Percentiles rank a stretch among this genome's conserved stretches.
These are phyloP conservation scores for Fukomys damarensis DNA, from an alignment of 2,113 vertebrate species.

Conservation along the genomic window DNA sequence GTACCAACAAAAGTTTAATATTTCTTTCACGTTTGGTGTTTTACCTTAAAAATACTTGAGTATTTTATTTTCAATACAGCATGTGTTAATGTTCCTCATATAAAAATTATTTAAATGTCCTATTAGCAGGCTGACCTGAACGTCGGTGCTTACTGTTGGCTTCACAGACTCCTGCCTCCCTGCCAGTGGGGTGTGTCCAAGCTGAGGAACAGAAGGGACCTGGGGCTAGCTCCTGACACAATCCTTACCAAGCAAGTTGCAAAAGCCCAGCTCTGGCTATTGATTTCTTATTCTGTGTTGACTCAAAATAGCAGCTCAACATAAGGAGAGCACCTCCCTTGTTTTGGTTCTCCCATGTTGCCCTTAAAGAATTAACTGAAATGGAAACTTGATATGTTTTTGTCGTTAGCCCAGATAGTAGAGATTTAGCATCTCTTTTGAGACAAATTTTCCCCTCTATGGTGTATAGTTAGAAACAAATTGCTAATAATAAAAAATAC, in stretches of 20 bases:
- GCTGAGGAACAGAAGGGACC: not conserved
- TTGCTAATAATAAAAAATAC: not conserved
- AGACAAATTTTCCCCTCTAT: not conserved
- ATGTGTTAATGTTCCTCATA: not conserved
- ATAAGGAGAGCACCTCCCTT: not conserved
- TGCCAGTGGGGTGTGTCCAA: not conserved
- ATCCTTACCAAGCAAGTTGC: not conserved
- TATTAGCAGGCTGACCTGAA: not conserved
- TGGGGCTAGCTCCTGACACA: not conserved
- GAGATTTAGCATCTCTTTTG: not conserved
- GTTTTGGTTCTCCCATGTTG: not conserved
- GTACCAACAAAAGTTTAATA: not conserved
- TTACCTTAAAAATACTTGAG: not conserved
- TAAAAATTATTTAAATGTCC: constrained; percentile 13
- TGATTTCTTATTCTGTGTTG: not conserved
- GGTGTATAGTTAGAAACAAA: not conserved
- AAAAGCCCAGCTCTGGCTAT: not conserved
- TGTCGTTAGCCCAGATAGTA: not conserved
- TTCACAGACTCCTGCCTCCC: not conserved
- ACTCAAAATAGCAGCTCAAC: not conserved
- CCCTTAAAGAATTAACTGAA: constrained; percentile 20
- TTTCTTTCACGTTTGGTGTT: constrained; percentile 6
- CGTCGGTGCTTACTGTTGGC: not conserved
- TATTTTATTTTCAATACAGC: not conserved
- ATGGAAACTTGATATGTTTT: not conserved